Evolutionary conservation across 1,140 invertebrate species (phyloP).

Genomic region (Leucophenga varia): DNA sequence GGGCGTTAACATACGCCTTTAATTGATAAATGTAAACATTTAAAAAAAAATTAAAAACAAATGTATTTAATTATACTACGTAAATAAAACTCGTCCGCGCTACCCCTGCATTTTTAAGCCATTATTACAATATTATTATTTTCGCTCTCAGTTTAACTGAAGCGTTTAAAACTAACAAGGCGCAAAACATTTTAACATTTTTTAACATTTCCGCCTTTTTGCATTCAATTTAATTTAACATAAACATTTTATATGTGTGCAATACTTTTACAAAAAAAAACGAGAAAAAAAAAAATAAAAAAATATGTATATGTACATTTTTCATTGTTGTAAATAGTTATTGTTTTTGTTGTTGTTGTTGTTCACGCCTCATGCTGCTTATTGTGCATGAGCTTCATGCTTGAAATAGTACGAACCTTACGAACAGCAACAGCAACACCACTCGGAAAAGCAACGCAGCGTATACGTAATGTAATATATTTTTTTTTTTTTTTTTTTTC

Average conservation of each 20-base stretch:
- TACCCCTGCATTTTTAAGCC: too few relatives aligned
- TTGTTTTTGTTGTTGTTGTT: slow-evolving; percentile 13
- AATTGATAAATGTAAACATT: too few relatives aligned
- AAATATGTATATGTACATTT: too few relatives aligned
- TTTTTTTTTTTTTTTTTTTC: background rate
- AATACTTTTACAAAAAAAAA: too few relatives aligned
- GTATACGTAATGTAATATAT: slow-evolving; percentile 28
- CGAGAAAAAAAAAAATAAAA: too few relatives aligned
- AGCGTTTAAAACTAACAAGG: slow-evolving; percentile 28
- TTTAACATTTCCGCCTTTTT: slow-evolving; percentile 49
- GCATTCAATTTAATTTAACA: slow-evolving; percentile 53
- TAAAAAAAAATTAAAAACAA: too few relatives aligned
- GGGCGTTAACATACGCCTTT: too few relatives aligned
- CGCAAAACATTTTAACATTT: slow-evolving; percentile 36
- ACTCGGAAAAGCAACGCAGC: slow-evolving; percentile 36
- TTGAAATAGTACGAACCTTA: slow-evolving; percentile 30
- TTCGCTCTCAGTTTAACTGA: background rate
- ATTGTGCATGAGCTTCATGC: slow-evolving; percentile 24
- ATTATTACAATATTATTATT: too few relatives aligned
- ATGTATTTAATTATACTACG: too few relatives aligned
- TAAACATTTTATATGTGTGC: slow-evolving; percentile 42
- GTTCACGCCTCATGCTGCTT: slow-evolving; percentile 19
- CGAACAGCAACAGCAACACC: background rate
- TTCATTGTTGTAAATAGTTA: background rate
- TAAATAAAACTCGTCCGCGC: too few relatives aligned